phyloP scores from a whole-genome alignment of 2,888 invertebrate genomes.

The Lasioglossum calceatum region DNA sequence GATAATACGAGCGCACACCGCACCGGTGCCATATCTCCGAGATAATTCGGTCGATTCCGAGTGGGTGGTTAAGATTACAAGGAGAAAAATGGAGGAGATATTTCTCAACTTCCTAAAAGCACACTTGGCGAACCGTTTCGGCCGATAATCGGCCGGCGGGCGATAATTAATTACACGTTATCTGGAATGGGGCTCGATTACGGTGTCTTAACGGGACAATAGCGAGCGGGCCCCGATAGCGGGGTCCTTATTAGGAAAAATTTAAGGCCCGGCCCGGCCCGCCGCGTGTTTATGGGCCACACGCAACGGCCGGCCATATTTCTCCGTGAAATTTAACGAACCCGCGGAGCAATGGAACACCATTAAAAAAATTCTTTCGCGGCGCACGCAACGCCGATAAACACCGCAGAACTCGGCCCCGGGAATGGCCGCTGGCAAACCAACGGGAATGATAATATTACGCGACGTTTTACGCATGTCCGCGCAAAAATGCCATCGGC shows the following conservation, averaged over 20 bases:
- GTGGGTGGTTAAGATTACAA: neutral
- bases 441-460: slow-evolving; percentile 55
- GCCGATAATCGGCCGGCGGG: slow-evolving; percentile 30
- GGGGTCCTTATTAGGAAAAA: slow-evolving; percentile 59
- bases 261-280: slow-evolving; percentile 44
- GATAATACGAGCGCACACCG: neutral
- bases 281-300: slow-evolving; percentile 50
- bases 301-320: slow-evolving; percentile 55
- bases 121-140: slow-evolving; percentile 5
- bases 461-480: slow-evolving; percentile 53
- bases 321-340: slow-evolving; percentile 74
- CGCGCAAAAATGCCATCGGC: slow-evolving; percentile 34
- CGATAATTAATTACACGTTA: slow-evolving; percentile 57
- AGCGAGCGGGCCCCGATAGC: slow-evolving; percentile 40
- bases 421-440: slow-evolving; percentile 27
- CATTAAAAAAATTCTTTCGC: slow-evolving; percentile 78
- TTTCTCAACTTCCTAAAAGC: slow-evolving; percentile 19
- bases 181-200: slow-evolving; percentile 44
- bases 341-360: slow-evolving; percentile 74
- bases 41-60: neutral
- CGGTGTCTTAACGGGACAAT: slow-evolving; percentile 53
- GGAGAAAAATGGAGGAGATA: neutral
- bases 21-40: neutral
- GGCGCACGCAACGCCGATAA: slow-evolving; percentile 73
- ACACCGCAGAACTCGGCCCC: slow-evolving; percentile 41